Evolutionary conservation across 2,888 invertebrate species (phyloP).

Genomic region (Drosophila mulleri): DNA sequence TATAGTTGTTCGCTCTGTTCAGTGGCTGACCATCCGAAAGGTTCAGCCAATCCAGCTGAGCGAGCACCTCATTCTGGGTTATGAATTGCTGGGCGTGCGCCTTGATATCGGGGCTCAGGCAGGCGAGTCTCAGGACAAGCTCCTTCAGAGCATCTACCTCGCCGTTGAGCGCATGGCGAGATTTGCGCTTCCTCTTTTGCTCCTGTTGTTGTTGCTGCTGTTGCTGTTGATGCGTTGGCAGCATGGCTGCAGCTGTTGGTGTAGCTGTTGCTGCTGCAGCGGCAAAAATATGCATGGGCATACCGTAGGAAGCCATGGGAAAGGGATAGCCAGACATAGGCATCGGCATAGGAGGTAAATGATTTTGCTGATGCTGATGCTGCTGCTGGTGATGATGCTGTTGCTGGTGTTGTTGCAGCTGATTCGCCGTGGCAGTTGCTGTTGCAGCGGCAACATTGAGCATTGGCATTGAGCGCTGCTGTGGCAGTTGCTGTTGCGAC

Average conservation of each 20-base stretch:
- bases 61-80: conserved; percentile 54
- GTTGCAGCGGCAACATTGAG: not conserved
- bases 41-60: conserved; percentile 52
- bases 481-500: conserved; percentile 7
- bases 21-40: not conserved
- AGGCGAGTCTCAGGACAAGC: conserved; percentile 34
- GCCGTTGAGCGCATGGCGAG: conserved; percentile 38
- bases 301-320: conserved; percentile 1
- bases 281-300: conserved; percentile 22
- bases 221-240: not conserved
- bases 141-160: conserved; percentile 67
- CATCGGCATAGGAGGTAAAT: conserved; percentile 6
- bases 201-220: conserved; percentile 2
- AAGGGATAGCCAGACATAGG: conserved; percentile 15
- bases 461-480: conserved; percentile 4
- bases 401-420: not conserved
- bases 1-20: not conserved
- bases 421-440: not conserved
- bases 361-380: not conserved
- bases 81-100: conserved; percentile 52
- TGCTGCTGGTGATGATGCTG: not conserved
- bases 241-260: not conserved
- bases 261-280: not conserved
- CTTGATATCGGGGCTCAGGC: conserved; percentile 47
- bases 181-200: conserved; percentile 21